Percentiles rank a stretch among this genome's conserved stretches.
Evolutionary conservation across 2,797 vertebrate genomes (phyloP).

Genomic region (Bradypodion pumilum): DNA sequence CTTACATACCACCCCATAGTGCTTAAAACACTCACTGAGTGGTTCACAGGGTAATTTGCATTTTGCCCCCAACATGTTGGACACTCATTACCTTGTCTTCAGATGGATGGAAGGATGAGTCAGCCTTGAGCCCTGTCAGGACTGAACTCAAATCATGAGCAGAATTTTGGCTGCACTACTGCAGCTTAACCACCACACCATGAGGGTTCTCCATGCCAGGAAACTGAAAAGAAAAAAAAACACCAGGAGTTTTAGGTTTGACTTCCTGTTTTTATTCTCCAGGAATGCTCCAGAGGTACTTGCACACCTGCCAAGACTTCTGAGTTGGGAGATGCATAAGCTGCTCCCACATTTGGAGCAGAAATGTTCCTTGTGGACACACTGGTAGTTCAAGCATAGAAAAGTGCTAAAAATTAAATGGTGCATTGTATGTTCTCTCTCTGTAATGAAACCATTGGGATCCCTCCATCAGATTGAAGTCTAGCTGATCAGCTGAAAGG

Average conservation of each 20-base stretch:
- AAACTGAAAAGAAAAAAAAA: neutral
- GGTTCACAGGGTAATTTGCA: too few species aligned
- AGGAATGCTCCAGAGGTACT: neutral
- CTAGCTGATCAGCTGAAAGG: neutral
- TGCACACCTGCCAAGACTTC: neutral
- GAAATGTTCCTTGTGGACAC: neutral
- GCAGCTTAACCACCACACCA: too few species aligned
- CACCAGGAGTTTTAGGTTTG: neutral
- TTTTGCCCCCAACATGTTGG: too few species aligned
- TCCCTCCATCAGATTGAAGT: neutral
- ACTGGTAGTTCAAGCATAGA: neutral
- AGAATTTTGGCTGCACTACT: too few species aligned
- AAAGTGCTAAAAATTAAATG: neutral
- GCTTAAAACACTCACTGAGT: too few species aligned
- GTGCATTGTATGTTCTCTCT: neutral
- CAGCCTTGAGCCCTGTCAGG: too few species aligned
- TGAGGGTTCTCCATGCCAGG: neutral
- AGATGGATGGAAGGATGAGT: too few species aligned
- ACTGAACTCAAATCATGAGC: too few species aligned
- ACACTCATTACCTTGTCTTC: too few species aligned
- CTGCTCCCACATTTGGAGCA: neutral
- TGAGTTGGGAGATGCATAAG: neutral
- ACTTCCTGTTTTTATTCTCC: neutral
- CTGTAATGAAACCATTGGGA: neutral
- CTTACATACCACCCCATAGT: too few species aligned